Conservation (phyloP, 1,140 invertebrate genomes). For the Lepidurus apus region DNA sequence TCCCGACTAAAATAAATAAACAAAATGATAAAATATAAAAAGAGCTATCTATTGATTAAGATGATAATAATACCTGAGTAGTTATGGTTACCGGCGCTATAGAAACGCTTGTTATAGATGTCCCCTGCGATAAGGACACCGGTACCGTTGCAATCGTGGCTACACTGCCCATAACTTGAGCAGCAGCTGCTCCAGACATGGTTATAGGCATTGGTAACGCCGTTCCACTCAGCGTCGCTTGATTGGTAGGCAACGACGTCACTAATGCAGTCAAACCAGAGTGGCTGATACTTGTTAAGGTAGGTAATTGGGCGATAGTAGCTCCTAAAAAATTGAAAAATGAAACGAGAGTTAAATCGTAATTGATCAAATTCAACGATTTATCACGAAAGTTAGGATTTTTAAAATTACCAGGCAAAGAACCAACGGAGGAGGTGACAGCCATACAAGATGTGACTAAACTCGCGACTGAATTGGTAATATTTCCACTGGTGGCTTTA, state of each 20-base stretch:
- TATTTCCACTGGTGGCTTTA: conserved; percentile 54
- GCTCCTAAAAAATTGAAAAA: conserved; percentile 29
- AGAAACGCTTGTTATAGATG: conserved; percentile 25
- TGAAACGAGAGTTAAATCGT: neutral
- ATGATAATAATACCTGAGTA: neutral
- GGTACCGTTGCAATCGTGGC: conserved; percentile 53
- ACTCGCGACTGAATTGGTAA: conserved; percentile 42
- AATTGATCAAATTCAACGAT: neutral
- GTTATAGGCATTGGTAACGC: conserved; percentile 60
- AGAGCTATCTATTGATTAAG: neutral
- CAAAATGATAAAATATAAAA: conserved; percentile 42
- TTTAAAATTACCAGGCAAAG: neutral
- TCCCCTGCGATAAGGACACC: conserved; percentile 53
- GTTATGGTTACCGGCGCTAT: conserved; percentile 34
- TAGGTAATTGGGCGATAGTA: conserved; percentile 13
- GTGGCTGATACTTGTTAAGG: conserved; percentile 36
- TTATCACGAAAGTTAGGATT: neutral
- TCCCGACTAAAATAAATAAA: conserved; percentile 36
- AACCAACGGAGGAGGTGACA: conserved; percentile 18
- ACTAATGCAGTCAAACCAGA: conserved; percentile 50
- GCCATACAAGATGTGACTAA: conserved; percentile 23
- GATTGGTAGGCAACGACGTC: conserved; percentile 48
- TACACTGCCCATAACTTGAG: conserved; percentile 42
- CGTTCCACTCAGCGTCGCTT: conserved; percentile 56
- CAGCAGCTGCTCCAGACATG: conserved; percentile 49